A percentile compares a stretch with the other conserved stretches of the same genome.
phyloP scores from a whole-genome alignment of 2,888 invertebrate species.

The Cacoxenus indagator region DNA sequence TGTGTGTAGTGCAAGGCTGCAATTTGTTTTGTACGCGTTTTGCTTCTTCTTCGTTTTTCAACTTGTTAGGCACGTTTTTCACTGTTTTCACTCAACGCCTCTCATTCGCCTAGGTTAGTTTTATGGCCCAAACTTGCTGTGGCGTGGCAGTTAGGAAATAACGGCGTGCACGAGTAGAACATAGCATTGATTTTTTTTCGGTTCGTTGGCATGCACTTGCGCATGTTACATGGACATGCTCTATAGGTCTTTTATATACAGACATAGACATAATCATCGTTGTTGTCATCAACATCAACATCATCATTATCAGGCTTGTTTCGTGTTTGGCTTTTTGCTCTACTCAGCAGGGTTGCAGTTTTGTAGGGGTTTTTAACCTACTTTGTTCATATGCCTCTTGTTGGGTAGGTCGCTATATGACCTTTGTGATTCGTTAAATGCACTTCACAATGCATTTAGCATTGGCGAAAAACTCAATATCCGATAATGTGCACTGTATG shows the following conservation, averaged over 20 bases:
- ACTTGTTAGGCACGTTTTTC: conserved; percentile 58
- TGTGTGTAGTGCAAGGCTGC: conserved; percentile 62
- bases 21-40: conserved; percentile 61
- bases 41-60: background rate
- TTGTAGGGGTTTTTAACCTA: conserved; percentile 56
- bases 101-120: conserved; percentile 13
- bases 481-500: conserved; percentile 13
- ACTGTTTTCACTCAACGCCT: background rate
- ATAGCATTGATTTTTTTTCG: conserved; percentile 56
- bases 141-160: background rate
- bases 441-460: background rate
- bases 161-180: background rate
- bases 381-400: conserved; percentile 34
- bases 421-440: conserved; percentile 41
- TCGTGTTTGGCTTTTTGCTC: background rate
- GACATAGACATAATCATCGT: background rate
- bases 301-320: background rate
- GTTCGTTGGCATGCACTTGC: conserved; percentile 56
- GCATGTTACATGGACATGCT: background rate
- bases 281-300: no score
- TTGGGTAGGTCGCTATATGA: conserved; percentile 51
- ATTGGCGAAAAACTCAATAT: conserved; percentile 2
- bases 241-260: background rate
- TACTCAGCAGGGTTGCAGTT: conserved; percentile 37
- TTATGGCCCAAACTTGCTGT: background rate